Percentiles rank a stretch among this genome's conserved stretches.
Evolutionary conservation across 1,140 invertebrate species (phyloP).

Genomic region (Archivesica marissinica): DNA sequence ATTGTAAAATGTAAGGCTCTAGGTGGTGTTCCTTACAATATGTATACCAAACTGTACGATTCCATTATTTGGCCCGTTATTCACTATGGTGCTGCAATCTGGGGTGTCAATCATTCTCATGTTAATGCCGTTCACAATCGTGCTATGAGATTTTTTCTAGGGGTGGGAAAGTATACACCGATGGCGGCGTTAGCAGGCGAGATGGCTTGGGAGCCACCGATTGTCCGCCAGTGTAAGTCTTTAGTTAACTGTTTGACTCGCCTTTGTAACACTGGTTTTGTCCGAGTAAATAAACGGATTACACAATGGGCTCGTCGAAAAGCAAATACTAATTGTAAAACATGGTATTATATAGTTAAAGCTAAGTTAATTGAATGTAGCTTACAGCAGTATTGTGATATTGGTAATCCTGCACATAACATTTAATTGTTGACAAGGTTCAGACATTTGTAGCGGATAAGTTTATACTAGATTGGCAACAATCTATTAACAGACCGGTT

Average conservation of each 20-base stretch:
- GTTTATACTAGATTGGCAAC: background rate
- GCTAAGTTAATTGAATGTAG: too few relatives aligned
- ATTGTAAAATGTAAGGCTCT: slow-evolving; percentile 6
- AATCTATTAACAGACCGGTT: background rate
- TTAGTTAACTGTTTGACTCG: background rate
- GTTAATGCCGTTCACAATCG: slow-evolving; percentile 7
- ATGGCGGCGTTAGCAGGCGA: background rate
- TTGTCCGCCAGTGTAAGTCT: slow-evolving; percentile 8
- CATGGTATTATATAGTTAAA: background rate
- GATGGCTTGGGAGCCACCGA: background rate
- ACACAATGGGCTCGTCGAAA: background rate
- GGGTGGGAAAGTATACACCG: slow-evolving; percentile 13
- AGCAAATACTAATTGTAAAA: background rate
- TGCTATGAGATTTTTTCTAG: slow-evolving; percentile 14
- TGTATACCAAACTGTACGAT: background rate
- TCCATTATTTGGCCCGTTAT: background rate
- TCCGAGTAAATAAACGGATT: background rate
- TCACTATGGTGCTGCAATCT: background rate
- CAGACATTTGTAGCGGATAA: background rate
- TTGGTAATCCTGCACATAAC: background rate
- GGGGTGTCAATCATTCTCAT: background rate
- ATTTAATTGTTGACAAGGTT: background rate
- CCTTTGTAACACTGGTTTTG: background rate
- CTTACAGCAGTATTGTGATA: background rate
- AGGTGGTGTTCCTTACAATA: background rate